Evolutionary conservation across 2,888 invertebrate genomes (phyloP), one percentile per base, ranked within the genome.

Genomic region (Subacronicta megacephala): DNA sequence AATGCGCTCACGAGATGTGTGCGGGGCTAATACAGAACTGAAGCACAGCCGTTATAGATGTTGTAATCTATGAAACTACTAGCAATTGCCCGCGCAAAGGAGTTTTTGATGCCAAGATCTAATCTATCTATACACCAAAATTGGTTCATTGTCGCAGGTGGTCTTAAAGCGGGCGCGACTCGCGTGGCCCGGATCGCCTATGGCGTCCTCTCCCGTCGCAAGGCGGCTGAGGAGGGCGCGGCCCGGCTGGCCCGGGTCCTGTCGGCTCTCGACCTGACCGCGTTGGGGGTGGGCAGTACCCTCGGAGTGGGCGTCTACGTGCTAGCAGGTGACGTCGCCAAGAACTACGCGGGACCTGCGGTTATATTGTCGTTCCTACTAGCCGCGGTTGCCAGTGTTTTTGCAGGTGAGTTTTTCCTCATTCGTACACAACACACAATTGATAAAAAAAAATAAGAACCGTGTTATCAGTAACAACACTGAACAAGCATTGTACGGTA

Each of bases 221-320:
- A 94, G 58, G 90, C 89, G 0, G 92, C 94, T 0, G 94, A 93
- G 41, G 94, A 94, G 59, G 93, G 94, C 0, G 94, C 81, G 1
- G 92, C 93, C 0, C 73, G 93, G 56, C 88, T 97, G 31, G 96
- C 96, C 9, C 95, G 97, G 71, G 97, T 97, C 46, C 93, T 98
- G 2, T 96, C 96, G 0, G 97, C 97, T 0, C 89, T 98, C 10
- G 98, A 98, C 89, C 94, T 98, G 43, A 98, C 98, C 0, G 96
- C 97, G 0, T 88, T 98, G 35, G 98, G 96, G 0, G 96, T 97
- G 18, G 97, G 97, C 35, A 96, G 97, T 63, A 97, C 97, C 0
- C 95, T 99, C 12, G 98, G 98, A 0, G 97, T 98, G 3, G 98
- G 98, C 0, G 97, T 98, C 36, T 99, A 99, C 83, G 98, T 98